Evolutionary conservation across 1,140 invertebrate genomes (phyloP).

Genomic region (Pogonognathellus flavescens): DNA sequence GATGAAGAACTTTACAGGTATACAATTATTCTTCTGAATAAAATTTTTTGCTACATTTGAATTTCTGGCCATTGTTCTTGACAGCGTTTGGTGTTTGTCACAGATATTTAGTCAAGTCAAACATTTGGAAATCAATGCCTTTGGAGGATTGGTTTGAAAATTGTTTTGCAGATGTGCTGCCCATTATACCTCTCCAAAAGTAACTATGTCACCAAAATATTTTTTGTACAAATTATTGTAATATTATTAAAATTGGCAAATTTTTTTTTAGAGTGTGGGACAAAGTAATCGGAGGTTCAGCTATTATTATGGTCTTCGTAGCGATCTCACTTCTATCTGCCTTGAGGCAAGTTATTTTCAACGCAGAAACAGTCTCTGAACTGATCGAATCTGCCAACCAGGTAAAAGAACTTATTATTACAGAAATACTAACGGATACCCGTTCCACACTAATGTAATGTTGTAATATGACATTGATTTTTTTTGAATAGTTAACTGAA

Average conservation of each 20-base stretch:
- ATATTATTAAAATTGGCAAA: background rate
- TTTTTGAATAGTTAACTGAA: slow-evolving; percentile 77
- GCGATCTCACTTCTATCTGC: slow-evolving; percentile 81
- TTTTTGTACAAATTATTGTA: background rate
- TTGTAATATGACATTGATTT: slow-evolving; percentile 53
- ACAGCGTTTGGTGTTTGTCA: background rate
- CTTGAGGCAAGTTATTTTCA: slow-evolving; percentile 77
- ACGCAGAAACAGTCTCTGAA: slow-evolving; percentile 61
- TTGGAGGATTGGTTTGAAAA: slow-evolving; percentile 82
- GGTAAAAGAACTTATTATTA: too few relatives aligned
- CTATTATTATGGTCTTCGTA: slow-evolving; percentile 84
- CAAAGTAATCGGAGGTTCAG: slow-evolving; percentile 86
- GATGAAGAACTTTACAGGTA: slow-evolving; percentile 77
- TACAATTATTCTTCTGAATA: slow-evolving; percentile 16
- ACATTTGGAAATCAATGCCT: slow-evolving; percentile 71
- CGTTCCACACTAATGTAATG: slow-evolving; percentile 52
- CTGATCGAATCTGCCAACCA: slow-evolving; percentile 55
- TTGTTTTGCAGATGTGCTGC: slow-evolving; percentile 84
- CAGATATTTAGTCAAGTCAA: slow-evolving; percentile 60
- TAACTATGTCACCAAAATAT: slow-evolving; percentile 69
- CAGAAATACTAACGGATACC: too few relatives aligned
- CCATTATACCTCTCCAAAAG: slow-evolving; percentile 83
- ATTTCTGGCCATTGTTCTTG: background rate
- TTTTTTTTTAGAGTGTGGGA: slow-evolving; percentile 83
- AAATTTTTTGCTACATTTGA: background rate